A percentile compares a stretch with the other conserved stretches of the same genome.
These are phyloP conservation scores for Steinernema feltiae DNA, from an alignment of 1,140 invertebrate genomes.

Conservation along the genomic window DNA sequence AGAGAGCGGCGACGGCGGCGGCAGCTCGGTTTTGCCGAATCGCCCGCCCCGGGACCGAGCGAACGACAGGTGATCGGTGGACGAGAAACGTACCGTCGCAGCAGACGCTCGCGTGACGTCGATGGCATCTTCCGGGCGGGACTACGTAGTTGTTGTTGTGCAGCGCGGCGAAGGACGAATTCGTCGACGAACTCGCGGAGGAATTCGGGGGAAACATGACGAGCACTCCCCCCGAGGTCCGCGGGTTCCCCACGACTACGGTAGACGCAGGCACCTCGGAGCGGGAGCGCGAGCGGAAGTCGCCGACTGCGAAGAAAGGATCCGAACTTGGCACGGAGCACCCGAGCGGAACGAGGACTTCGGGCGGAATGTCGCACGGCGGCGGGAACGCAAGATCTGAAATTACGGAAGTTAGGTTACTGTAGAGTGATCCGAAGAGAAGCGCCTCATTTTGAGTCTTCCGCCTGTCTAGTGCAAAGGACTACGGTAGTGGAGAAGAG, in stretches of 20 bases:
- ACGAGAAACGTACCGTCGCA: conserved; percentile 5
- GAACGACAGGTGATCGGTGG: not conserved
- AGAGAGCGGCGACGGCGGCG: not conserved
- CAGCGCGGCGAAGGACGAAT: not conserved
- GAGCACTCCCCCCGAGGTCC: not conserved
- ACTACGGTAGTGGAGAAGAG: not conserved
- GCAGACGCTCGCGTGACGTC: not conserved
- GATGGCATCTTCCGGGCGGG: not conserved
- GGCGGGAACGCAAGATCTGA: not conserved
- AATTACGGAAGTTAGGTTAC: not conserved
- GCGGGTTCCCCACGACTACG: not conserved
- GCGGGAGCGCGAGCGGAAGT: not conserved
- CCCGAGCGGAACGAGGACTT: not conserved
- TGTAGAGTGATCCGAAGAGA: no score
- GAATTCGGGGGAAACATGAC: conserved; percentile 4
- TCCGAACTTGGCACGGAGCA: not conserved
- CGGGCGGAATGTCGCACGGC: not conserved
- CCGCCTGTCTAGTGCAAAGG: no score
- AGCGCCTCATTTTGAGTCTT: no score
- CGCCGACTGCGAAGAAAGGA: not conserved
- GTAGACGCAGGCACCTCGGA: not conserved
- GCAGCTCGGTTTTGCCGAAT: no score
- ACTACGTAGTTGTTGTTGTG: conserved; percentile 11
- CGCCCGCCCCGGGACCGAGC: no score
- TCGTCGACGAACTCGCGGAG: not conserved